A percentile compares a stretch with the other conserved stretches of the same genome.
Conservation (phyloP, 2,113 vertebrate species). For the Vimba vimba region DNA sequence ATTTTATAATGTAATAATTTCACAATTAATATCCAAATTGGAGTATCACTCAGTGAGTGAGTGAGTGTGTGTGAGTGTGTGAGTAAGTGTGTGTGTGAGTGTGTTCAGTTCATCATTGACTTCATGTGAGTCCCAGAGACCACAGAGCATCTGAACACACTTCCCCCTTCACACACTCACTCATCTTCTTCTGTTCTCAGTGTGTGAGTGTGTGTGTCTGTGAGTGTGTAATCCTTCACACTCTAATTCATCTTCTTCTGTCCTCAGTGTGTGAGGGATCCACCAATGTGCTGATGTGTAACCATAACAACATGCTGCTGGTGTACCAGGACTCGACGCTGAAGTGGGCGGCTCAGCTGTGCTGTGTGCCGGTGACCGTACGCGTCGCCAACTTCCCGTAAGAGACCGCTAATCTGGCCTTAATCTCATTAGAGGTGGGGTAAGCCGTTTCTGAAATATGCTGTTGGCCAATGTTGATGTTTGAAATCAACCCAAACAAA, state of each 20-base stretch:
- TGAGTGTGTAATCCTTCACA: too few relatives aligned
- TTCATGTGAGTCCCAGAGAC: not conserved
- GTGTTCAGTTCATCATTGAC: constrained; percentile 63
- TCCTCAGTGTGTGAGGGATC: constrained; percentile 87
- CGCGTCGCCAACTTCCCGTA: constrained; percentile 88
- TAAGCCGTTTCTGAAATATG: too few relatives aligned
- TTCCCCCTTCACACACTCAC: not conserved
- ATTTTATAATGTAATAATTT: too few relatives aligned
- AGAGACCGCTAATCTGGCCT: constrained; percentile 64
- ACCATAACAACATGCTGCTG: constrained; percentile 89
- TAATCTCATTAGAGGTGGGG: too few relatives aligned
- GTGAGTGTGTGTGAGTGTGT: too few relatives aligned
- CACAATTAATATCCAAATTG: too few relatives aligned
- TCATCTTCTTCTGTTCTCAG: too few relatives aligned
- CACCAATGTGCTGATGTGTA: constrained; percentile 87
- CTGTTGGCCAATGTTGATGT: too few relatives aligned
- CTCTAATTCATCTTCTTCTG: too few relatives aligned
- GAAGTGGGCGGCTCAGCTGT: constrained; percentile 92
- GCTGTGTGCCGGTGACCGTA: constrained; percentile 84
- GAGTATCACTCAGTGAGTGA: too few relatives aligned
- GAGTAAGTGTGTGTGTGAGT: constrained; percentile 62
- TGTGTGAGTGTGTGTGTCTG: too few relatives aligned
- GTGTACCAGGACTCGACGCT: constrained; percentile 92
- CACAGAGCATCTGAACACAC: not conserved
- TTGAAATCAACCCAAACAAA: too few relatives aligned